Evolutionary conservation across 2,888 invertebrate genomes (phyloP).

Genomic region (Xylota sylvarum): DNA sequence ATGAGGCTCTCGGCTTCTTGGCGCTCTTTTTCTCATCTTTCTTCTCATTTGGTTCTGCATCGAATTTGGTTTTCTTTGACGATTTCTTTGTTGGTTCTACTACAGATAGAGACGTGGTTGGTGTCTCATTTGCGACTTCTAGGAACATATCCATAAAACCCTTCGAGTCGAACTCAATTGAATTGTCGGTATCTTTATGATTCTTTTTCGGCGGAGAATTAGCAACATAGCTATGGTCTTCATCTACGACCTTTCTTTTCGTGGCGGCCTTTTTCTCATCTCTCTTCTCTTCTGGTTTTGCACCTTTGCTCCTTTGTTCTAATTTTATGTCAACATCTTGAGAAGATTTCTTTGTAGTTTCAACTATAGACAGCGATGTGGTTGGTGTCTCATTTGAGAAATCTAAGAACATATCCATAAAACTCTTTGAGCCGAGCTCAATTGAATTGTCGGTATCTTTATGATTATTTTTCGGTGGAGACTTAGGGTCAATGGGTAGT

Average conservation of each 20-base stretch:
- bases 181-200: neutral
- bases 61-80: neutral
- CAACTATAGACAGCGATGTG: neutral
- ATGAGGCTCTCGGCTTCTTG: neutral
- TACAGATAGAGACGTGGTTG: neutral
- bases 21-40: neutral
- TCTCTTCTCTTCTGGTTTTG: neutral
- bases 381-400: slow-evolving; percentile 28
- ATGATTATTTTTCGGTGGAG: slow-evolving; percentile 38
- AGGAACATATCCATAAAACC: slow-evolving; percentile 61
- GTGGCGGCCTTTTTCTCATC: too few species aligned
- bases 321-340: neutral
- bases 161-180: slow-evolving; percentile 5
- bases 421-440: slow-evolving; percentile 23
- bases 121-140: slow-evolving; percentile 30
- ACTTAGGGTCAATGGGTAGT: neutral
- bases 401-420: slow-evolving; percentile 58
- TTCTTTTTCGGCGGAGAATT: slow-evolving; percentile 37
- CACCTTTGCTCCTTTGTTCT: neutral
- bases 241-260: too few species aligned
- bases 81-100: neutral
- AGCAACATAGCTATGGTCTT: too few species aligned
- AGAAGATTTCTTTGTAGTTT: neutral
- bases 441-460: neutral
- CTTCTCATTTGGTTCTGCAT: neutral